A percentile compares a stretch with the other conserved stretches of the same genome.
Conservation (phyloP, 2,113 vertebrate genomes). For the Semnopithecus entellus region DNA sequence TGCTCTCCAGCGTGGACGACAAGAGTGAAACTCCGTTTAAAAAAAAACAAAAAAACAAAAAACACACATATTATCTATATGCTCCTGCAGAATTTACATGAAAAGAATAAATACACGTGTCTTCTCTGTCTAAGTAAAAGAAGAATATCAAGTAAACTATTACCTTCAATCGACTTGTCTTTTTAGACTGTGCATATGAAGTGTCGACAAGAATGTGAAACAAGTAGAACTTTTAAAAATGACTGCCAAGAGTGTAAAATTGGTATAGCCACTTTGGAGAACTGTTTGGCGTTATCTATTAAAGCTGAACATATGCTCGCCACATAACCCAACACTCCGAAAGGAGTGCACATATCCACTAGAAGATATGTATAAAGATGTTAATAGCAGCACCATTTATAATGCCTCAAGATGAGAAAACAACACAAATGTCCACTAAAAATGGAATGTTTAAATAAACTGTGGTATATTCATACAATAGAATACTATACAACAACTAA, state of each 20-base stretch:
- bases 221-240: not conserved
- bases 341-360: not conserved
- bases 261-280: not conserved
- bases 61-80: not conserved
- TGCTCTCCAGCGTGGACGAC: too few species aligned
- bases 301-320: not conserved
- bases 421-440: not conserved
- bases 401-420: not conserved
- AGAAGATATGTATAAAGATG: not conserved
- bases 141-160: not conserved
- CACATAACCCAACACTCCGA: not conserved
- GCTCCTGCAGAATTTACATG: not conserved
- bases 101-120: not conserved
- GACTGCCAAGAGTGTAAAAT: not conserved
- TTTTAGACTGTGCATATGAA: slow-evolving; percentile 27
- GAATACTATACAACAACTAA: not conserved
- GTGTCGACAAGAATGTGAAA: slow-evolving; percentile 13
- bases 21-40: too few species aligned
- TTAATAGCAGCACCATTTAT: not conserved
- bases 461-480: not conserved
- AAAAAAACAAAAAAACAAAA: too few species aligned
- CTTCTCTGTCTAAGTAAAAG: not conserved
- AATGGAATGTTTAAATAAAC: not conserved
- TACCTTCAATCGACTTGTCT: not conserved
- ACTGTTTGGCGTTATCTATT: not conserved